Percentiles rank a stretch among this genome's conserved stretches.
phyloP scores from a whole-genome alignment of 2,797 vertebrate species.

The Arnoldichthys spilopterus region DNA sequence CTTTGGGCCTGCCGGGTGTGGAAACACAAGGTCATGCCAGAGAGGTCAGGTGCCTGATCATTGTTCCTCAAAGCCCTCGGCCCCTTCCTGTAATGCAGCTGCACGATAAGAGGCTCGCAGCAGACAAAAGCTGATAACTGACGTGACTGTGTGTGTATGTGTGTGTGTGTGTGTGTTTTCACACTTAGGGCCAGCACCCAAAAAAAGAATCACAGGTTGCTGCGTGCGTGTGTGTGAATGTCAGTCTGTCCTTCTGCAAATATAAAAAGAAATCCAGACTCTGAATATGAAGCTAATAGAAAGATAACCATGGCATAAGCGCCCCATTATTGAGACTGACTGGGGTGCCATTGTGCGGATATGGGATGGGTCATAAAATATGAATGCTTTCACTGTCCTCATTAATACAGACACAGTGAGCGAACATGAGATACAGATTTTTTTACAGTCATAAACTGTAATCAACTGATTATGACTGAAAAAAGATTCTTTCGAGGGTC shows the following conservation, averaged over 20 bases:
- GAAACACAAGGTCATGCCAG: constrained; percentile 88
- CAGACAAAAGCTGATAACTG: constrained; percentile 93
- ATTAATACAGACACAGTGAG: constrained; percentile 42
- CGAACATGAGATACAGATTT: constrained; percentile 39
- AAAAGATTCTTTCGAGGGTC: constrained; percentile 18
- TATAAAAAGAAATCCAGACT: constrained; percentile 43
- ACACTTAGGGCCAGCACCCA: constrained; percentile 56
- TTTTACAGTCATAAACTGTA: constrained; percentile 26
- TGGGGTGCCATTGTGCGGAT: constrained; percentile 93
- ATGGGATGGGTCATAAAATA: constrained; percentile 88
- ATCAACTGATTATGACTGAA: constrained; percentile 13
- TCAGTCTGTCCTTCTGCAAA: constrained; percentile 26
- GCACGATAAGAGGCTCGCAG: constrained; percentile 84
- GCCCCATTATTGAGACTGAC: constrained; percentile 90
- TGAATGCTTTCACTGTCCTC: constrained; percentile 89
- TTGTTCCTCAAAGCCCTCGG: constrained; percentile 87
- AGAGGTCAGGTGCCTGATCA: constrained; percentile 84
- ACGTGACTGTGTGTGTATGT: constrained; percentile 71
- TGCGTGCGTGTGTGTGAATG: constrained; percentile 6
- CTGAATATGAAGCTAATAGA: constrained; percentile 69
- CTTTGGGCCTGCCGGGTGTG: constrained; percentile 76
- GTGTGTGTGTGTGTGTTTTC: constrained; percentile 53
- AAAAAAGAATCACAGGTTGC: constrained; percentile 78
- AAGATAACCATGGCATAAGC: constrained; percentile 80
- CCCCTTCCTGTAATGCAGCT: constrained; percentile 89